phyloP scores from a whole-genome alignment of 2,113 vertebrate species.

The Mormyrus iriodes region DNA sequence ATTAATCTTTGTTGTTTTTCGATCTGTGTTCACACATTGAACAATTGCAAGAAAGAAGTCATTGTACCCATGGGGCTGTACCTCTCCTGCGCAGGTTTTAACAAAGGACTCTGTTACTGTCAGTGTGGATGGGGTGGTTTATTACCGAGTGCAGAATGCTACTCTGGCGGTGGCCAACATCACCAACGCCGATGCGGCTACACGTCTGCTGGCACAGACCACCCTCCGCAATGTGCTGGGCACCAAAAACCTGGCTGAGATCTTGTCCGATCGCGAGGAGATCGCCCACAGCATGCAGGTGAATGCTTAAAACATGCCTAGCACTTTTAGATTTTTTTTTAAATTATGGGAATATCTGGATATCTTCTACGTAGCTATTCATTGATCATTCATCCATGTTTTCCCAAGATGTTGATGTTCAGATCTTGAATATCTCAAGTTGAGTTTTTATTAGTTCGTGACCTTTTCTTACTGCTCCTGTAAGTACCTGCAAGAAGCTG shows the following conservation, averaged over 20 bases:
- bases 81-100: slow-evolving; percentile 42
- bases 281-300: slow-evolving; percentile 25
- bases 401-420: not conserved
- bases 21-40: not conserved
- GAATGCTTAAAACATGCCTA: not conserved
- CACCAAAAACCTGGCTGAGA: slow-evolving; percentile 49
- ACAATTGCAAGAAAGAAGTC: not conserved
- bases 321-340: not conserved
- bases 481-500: not conserved
- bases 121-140: slow-evolving; percentile 57
- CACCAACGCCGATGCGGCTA: slow-evolving; percentile 31
- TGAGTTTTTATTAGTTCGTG: not conserved
- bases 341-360: not conserved
- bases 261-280: slow-evolving; percentile 44
- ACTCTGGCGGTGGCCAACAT: slow-evolving; percentile 25
- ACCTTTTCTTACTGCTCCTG: not conserved
- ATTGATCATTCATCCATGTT: not conserved
- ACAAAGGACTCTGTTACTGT: slow-evolving; percentile 56
- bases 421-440: not conserved
- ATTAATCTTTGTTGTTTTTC: not conserved
- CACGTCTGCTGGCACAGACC: slow-evolving; percentile 52
- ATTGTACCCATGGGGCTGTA: not conserved
- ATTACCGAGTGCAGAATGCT: slow-evolving; percentile 53
- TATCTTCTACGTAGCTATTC: not conserved
- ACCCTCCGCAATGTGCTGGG: slow-evolving; percentile 54